Base-by-base conservation (phyloP, 1,140 invertebrate genomes). In the Pseudomyrmex flavicornis region DNA sequence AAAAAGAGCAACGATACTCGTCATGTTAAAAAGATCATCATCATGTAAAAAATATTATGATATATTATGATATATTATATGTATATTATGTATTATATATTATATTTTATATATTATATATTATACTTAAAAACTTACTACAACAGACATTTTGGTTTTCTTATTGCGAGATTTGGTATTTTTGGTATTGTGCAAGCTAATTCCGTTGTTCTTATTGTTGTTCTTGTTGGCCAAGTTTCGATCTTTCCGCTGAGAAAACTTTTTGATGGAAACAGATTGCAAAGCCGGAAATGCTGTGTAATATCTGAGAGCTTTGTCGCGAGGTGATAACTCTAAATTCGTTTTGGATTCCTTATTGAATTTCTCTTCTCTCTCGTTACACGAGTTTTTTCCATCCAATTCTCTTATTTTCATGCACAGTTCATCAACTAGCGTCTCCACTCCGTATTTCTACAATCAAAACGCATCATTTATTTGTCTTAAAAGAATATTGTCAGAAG, bases 221-320 rank as follows among this genome's bases (percentile, higher is more conserved):
- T 83, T 92, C 35, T 87, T 89, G 9, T 84, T 92, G 65, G 85
- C 89, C 79, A 89, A 90, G 79, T 89, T 92, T 62, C 52, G 89
- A 75, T 92, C 90, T 82, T 92, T 93, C 61, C 75, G 88, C 65
- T 89, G 85, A 68, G 85, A 83, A 85, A 90, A 90, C 79, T 93
- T 93, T 70, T 93, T 93, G 12, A 92, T 91, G 77, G 90, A 92
- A 62, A 92, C 88, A 80, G 93, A 90, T 85, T 93, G 93, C 85
- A 94, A 89, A 62, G 93, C 93, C 85, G 94, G 93, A 87, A 94
- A 94, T 83, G 93, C 94, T 83, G 93, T 93, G 88, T 94, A 94
- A 58, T 94, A 94, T 91, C 93, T 90, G 58, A 93, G 90, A 89
- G 93, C 93, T 84, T 89, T 92, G 68, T 93, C 94, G 35, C 88